These are phyloP conservation scores for Hoplodrina ambigua DNA, from an alignment of 2,888 invertebrate genomes.

Conservation along the genomic window DNA sequence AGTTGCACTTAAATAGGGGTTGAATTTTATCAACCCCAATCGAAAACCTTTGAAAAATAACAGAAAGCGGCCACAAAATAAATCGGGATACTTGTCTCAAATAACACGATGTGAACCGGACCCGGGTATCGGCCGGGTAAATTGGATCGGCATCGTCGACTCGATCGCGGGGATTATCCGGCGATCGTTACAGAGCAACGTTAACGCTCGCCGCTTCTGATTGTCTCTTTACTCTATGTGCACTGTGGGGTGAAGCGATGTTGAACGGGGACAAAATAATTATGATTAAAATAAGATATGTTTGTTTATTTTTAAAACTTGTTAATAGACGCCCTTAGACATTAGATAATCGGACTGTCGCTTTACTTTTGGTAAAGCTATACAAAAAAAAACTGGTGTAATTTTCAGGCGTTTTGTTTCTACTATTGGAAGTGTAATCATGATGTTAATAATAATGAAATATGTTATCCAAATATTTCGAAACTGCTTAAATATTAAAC, in stretches of 20 bases:
- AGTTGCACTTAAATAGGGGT: not conserved
- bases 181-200: constrained; percentile 69
- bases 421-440: no score
- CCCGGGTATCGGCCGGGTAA: constrained; percentile 66
- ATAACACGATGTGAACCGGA: constrained; percentile 65
- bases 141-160: constrained; percentile 76
- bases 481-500: no score
- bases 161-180: constrained; percentile 71
- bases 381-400: no score
- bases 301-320: no score
- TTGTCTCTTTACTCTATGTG: constrained; percentile 73
- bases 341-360: no score
- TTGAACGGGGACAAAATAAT: not conserved
- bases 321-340: no score
- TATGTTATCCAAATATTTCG: no score
- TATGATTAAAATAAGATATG: not conserved
- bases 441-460: no score
- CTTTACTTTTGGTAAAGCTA: no score
- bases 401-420: no score
- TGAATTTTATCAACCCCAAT: constrained; percentile 11
- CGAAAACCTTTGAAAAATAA: constrained; percentile 39
- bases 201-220: constrained; percentile 74
- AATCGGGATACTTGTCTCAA: constrained; percentile 62
- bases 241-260: constrained; percentile 53
- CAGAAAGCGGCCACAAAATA: constrained; percentile 58